Conservation (phyloP, 2,113 vertebrate genomes). For the Hucho hucho region DNA sequence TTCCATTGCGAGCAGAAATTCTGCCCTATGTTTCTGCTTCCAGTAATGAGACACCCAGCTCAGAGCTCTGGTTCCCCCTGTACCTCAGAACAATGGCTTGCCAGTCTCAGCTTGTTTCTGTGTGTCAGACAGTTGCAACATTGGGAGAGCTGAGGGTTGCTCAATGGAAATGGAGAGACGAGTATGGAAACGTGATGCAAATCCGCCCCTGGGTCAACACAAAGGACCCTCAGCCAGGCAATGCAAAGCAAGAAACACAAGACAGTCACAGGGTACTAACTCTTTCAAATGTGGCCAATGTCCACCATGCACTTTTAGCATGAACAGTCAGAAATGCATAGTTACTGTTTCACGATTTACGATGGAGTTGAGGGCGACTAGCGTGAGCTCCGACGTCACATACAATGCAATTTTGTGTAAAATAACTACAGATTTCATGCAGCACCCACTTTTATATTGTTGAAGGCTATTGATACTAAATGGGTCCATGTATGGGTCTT, state of each 20-base stretch:
- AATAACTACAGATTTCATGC: too few species aligned
- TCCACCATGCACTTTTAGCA: background rate
- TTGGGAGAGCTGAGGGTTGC: conserved; percentile 50
- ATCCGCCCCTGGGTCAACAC: conserved; percentile 25
- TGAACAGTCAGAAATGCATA: background rate
- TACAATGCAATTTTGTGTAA: too few species aligned
- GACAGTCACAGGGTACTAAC: background rate
- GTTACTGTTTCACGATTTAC: background rate
- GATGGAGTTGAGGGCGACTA: too few species aligned
- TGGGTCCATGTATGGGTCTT: background rate
- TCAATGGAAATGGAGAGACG: conserved; percentile 59
- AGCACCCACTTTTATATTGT: background rate
- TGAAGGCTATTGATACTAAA: background rate
- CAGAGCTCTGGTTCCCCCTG: conserved; percentile 22
- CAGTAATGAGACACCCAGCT: conserved; percentile 23
- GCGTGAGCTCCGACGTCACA: too few species aligned
- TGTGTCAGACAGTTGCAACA: conserved; percentile 63
- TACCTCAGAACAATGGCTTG: conserved; percentile 40
- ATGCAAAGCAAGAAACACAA: background rate
- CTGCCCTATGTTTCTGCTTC: too few species aligned
- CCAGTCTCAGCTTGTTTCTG: conserved; percentile 65
- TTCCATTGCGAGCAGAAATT: too few species aligned
- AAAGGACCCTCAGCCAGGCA: conserved; percentile 23
- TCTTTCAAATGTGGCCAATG: conserved; percentile 1
- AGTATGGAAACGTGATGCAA: conserved; percentile 60